These are phyloP conservation scores for Neostethus bicornis DNA, from an alignment of 2,797 vertebrate species.

Conservation along the genomic window DNA sequence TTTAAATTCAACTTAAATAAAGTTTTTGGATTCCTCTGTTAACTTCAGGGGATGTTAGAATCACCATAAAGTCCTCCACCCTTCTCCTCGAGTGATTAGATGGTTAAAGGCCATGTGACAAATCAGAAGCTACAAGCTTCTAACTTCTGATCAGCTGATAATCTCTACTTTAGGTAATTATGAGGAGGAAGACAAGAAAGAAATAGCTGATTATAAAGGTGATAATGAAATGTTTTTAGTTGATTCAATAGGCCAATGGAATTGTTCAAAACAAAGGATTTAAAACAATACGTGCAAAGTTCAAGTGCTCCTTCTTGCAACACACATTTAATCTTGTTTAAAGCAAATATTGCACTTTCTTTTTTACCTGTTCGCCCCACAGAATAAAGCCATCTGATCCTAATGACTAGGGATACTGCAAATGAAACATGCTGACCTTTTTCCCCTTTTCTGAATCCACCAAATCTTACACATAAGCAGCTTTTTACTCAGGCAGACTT, in stretches of 20 bases:
- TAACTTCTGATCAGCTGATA: constrained; percentile 7
- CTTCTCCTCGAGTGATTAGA: constrained; percentile 1
- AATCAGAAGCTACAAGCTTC: background rate
- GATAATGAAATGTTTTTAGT: background rate
- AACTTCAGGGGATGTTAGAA: background rate
- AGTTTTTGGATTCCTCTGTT: background rate
- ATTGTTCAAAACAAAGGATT: background rate
- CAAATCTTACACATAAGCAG: constrained; percentile 33
- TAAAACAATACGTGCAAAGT: background rate
- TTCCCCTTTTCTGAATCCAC: background rate
- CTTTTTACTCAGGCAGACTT: constrained; percentile 16
- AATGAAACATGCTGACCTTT: constrained; percentile 5
- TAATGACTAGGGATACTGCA: background rate
- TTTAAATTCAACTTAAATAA: background rate
- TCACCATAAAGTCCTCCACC: background rate
- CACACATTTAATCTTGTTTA: background rate
- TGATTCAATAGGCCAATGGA: background rate
- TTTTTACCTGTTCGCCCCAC: background rate
- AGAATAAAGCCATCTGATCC: background rate
- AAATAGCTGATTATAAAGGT: background rate
- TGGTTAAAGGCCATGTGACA: background rate
- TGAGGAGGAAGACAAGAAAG: background rate
- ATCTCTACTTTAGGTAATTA: background rate
- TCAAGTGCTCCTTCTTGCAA: background rate
- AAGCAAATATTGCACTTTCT: background rate